These are phyloP conservation scores for Lepidonotus clava DNA, from an alignment of 2,888 invertebrate genomes.

Conservation along the genomic window DNA sequence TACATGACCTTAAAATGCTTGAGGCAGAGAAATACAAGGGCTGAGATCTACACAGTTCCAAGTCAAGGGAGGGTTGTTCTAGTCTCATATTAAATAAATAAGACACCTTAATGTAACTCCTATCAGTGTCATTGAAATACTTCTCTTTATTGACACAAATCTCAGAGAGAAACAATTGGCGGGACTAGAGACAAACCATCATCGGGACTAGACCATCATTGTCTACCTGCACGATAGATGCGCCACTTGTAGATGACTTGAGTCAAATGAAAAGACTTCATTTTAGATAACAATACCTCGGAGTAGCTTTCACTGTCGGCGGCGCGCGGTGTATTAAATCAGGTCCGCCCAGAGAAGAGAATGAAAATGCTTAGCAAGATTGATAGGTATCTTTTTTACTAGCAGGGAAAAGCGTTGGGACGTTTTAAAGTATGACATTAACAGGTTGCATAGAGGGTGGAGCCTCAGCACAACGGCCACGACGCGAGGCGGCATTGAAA, in stretches of 20 bases:
- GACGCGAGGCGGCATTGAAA: neutral
- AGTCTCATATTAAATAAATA: too few species aligned
- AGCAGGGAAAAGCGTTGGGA: neutral
- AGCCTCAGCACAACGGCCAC: neutral
- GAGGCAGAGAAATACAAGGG: too few species aligned
- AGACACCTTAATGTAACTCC: too few species aligned
- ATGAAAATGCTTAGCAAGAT: slow-evolving; percentile 31
- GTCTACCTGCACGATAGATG: neutral
- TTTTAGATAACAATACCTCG: neutral
- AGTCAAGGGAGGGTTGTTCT: too few species aligned
- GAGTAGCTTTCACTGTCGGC: neutral
- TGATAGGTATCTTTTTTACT: slow-evolving; percentile 18
- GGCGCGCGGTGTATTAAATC: slow-evolving; percentile 5
- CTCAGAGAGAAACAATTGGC: too few species aligned
- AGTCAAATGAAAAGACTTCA: slow-evolving; percentile 27
- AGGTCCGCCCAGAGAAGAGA: neutral
- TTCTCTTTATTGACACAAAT: too few species aligned
- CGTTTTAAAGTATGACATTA: slow-evolving; percentile 34
- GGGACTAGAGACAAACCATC: too few species aligned
- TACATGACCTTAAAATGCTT: too few species aligned
- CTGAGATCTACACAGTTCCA: too few species aligned
- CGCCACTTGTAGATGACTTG: slow-evolving; percentile 2
- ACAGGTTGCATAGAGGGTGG: neutral
- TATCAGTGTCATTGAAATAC: too few species aligned
- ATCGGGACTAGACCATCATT: too few species aligned